Evolutionary conservation across 2,113 vertebrate species (phyloP).

Genomic region (Cynoglossus semilaevis): DNA sequence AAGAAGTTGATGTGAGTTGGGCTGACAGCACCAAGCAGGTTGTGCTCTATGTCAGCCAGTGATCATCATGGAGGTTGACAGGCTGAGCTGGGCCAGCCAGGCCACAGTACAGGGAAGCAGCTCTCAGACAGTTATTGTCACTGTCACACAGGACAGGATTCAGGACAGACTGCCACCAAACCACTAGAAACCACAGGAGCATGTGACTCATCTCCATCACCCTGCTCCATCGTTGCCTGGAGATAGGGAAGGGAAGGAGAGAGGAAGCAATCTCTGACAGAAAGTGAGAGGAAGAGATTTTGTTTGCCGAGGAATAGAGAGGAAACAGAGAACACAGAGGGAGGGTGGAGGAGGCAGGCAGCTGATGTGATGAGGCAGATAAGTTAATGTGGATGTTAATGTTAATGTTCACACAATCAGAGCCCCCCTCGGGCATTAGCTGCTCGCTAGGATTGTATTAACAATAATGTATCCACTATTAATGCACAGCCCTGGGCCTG

Average conservation of each 20-base stretch:
- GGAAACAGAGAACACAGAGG: constrained; percentile 12
- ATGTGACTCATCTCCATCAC: constrained; percentile 67
- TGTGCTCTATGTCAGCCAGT: constrained; percentile 64
- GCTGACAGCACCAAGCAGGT: constrained; percentile 73
- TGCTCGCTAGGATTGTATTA: constrained; percentile 74
- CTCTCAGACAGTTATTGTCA: constrained; percentile 48
- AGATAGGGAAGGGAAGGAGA: constrained; percentile 55
- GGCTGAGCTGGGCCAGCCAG: constrained; percentile 58
- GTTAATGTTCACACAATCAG: constrained; percentile 73
- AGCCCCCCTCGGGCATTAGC: constrained; percentile 61
- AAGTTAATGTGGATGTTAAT: constrained; percentile 72
- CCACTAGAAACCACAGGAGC: constrained; percentile 35
- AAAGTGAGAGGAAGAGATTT: constrained; percentile 24
- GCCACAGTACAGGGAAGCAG: constrained; percentile 59
- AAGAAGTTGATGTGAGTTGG: constrained; percentile 63
- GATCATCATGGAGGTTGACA: constrained; percentile 72
- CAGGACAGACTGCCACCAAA: constrained; percentile 52
- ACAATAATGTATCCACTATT: constrained; percentile 67
- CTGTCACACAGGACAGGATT: constrained; percentile 48
- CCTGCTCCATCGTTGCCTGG: constrained; percentile 51
- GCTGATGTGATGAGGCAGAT: constrained; percentile 55
- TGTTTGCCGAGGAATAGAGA: constrained; percentile 32
- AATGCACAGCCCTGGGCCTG: constrained; percentile 50
- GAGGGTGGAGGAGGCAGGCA: constrained; percentile 11
- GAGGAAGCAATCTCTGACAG: constrained; percentile 16